These are phyloP conservation scores for Phalangium opilio DNA, from an alignment of 2,888 invertebrate species.

Conservation along the genomic window DNA sequence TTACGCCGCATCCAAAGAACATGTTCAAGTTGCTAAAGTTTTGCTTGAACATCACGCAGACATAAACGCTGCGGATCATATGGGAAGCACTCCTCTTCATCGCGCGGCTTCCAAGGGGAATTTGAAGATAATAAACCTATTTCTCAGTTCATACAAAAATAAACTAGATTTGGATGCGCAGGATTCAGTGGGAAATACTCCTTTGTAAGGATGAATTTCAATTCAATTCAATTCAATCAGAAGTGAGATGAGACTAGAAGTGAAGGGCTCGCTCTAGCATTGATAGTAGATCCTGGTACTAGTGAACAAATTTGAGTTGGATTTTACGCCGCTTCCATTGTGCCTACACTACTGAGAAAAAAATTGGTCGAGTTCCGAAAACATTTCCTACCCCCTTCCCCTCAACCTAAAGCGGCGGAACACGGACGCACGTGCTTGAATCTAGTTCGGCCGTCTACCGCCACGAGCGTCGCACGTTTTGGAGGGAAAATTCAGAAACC, in stretches of 20 bases:
- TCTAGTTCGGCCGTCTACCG: too few species aligned
- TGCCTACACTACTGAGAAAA: too few species aligned
- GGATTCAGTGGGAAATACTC: conserved; percentile 57
- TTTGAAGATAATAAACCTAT: conserved; percentile 46
- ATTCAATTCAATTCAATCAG: neutral
- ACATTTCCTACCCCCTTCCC: too few species aligned
- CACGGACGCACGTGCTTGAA: too few species aligned
- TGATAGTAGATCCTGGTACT: too few species aligned
- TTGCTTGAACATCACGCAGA: conserved; percentile 51
- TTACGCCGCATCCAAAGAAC: conserved; percentile 69
- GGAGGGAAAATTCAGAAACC: too few species aligned
- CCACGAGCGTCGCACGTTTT: too few species aligned
- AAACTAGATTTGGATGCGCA: conserved; percentile 40
- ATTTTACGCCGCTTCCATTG: neutral
- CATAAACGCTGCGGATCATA: conserved; percentile 48
- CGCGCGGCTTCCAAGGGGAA: conserved; percentile 64
- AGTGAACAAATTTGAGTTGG: too few species aligned
- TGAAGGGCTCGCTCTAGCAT: too few species aligned
- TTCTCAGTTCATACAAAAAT: conserved; percentile 40
- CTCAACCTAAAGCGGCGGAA: too few species aligned
- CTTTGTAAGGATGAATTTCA: conserved; percentile 42
- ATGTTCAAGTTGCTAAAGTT: conserved; percentile 45
- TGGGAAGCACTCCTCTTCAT: conserved; percentile 59
- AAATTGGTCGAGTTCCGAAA: too few species aligned
- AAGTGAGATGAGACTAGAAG: too few species aligned